These are phyloP conservation scores for Chrysaora quinquecirrha DNA, from an alignment of 30 jellyfish, hydroid and myxozoan species.

Conservation along the genomic window DNA sequence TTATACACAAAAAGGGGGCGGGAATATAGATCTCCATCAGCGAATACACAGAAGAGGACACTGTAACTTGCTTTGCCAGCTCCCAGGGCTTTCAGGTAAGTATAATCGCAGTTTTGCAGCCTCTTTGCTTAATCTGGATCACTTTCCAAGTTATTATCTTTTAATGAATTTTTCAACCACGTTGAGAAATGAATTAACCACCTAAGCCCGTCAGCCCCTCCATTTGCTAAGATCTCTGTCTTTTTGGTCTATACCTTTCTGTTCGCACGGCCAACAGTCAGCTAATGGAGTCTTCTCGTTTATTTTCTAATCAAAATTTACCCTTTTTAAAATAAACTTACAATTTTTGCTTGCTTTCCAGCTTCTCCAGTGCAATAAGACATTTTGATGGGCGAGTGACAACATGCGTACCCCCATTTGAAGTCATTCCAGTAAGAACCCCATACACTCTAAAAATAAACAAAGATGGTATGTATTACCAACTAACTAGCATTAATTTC, in stretches of 20 bases:
- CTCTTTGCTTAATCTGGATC: constrained; percentile 1
- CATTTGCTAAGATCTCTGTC: background rate
- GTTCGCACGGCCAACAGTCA: no score
- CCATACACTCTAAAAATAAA: constrained; percentile 89
- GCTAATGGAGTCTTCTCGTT: no score
- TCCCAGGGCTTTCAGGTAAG: constrained; percentile 25
- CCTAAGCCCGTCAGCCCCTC: constrained; percentile 25
- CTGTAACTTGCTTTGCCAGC: constrained; percentile 43
- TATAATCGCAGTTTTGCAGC: constrained; percentile 6
- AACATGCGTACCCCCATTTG: constrained; percentile 99
- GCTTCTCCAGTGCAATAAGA: constrained; percentile 99
- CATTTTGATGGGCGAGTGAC: constrained; percentile 96
- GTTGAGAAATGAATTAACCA: constrained; percentile 11
- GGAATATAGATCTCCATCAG: background rate
- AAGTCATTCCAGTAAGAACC: constrained; percentile 97
- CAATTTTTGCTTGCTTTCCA: constrained; percentile 88
- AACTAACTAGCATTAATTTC: no score
- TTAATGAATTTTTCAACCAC: background rate
- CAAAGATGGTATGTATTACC: no score
- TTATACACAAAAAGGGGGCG: constrained; percentile 17
- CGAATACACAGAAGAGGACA: constrained; percentile 28
- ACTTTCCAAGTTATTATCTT: background rate
- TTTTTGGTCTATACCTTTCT: no score
- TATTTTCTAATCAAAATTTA: no score
- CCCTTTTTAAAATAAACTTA: no score